Base-by-base conservation (phyloP, 2,113 vertebrate genomes). In the Cephalopterus ornatus region DNA sequence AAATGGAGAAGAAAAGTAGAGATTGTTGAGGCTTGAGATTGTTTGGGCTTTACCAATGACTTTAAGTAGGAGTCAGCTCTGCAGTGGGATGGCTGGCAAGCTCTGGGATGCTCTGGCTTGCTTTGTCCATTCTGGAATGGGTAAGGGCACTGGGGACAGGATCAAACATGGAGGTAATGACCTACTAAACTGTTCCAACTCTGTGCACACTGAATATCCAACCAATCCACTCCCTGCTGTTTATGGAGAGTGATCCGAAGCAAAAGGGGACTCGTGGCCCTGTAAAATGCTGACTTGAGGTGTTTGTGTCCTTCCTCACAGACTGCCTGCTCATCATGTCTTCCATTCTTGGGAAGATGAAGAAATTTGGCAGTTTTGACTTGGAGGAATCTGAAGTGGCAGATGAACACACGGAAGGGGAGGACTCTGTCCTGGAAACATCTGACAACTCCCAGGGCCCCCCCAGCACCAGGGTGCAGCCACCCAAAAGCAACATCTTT, bases 311-410 rank as follows among this genome's bases (percentile, higher is more conserved):
- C 4, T 84, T 96, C 33, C 44, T 93, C 22, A 5, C 92, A 98
- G 98, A 26, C 77, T 89, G 42, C 55, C 39, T 37, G 55, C 44
- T 63, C 72, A 59, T 39, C 89, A 95, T 95, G 97, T 96, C 97
- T 35, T 96, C 96, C n/a, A 96, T 94, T 74, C 96, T 95, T 46
- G 93, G 46, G 55, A 98, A 85, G 93, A 99, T 99, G 99, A 98
- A 97, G 83, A 99, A 98, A 77, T 89, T 98, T 50, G 95, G 94
- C n/a, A 98, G 97, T 89, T 96, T 96, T 41, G 98, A 98, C n/a
- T 81, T 95, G 30, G 96, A 96, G 41, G 97, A 97, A 14, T 95
- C 97, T 28, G 97, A 97, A 41, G 75, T 39, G 66, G 94, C 96
- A 2, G 97, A 98, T 42, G 97, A 97, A 68, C 95, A 96, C 42